Evolutionary conservation across 2,888 invertebrate species (phyloP), one percentile per base, ranked within the genome.

Genomic region (Mesopsocus fuscifrons): DNA sequence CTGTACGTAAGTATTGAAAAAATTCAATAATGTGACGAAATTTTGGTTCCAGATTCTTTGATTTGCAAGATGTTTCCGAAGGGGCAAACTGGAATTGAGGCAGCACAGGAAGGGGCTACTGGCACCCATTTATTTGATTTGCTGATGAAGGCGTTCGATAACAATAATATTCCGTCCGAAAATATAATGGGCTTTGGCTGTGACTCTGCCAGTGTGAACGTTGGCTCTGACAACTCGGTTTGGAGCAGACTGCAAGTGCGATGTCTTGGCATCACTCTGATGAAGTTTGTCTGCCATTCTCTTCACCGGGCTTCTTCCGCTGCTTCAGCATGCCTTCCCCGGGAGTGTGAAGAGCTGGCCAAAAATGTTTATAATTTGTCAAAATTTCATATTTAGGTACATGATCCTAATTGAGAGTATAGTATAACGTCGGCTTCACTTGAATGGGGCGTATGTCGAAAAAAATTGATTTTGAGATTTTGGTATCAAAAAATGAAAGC

Each of bases 251-350:
- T 46, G n/a, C 35, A 32, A 17, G 38, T n/a, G 2, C 17, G 41
- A 8, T 44, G 44, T 23, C 46, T 44, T 1, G 44, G 45, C 15
- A 31, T 47, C 1, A 30, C 38, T 15, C 21, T 47, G 2, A 35
- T 48, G 4, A 42, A 41, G 16, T 48, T 46, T 21, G 23, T 48
- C 15, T 48, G 41, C n/a, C 46, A 48, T 16, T 47, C 45, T 1
- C 30, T 47, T 17, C 44, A 48, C 16, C 35, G 44, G 15, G 40
- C 42, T 15, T 46, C 46, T 3, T 44, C 43, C 32, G 41, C 32
- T 1, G 42, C 46, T 26, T 32, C 41, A 9, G 33, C 41, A 33
- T 40, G 40, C 5, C 18, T 48, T 3, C 48, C 48, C 8, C 21
- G 42, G 13, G 16, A 46, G n/a, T 17, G 44, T 0, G 45, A 47